Conservation (phyloP, 1,140 invertebrate genomes). For the Chironomus striatipennis region DNA sequence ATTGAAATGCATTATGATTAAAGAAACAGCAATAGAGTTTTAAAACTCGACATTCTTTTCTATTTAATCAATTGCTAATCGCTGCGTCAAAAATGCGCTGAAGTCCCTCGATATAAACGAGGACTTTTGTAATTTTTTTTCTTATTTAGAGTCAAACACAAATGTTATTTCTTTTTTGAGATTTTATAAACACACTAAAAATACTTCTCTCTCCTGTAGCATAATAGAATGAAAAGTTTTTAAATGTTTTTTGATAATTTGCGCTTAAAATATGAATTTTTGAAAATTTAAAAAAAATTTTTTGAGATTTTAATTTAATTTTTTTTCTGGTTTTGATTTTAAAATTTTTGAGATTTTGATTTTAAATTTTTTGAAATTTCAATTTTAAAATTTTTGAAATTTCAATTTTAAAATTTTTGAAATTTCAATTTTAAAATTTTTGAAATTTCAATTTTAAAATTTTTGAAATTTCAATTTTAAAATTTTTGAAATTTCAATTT, state of each 20-base stretch:
- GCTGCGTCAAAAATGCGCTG: no score
- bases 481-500: no score
- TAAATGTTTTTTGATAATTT: background rate
- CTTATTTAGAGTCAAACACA: background rate
- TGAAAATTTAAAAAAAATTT: background rate
- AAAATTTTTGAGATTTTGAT: background rate
- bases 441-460: no score
- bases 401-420: no score
- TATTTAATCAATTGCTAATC: no score
- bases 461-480: no score
- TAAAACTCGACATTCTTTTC: no score
- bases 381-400: background rate
- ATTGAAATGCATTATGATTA: no score
- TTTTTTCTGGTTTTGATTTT: background rate
- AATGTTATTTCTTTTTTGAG: background rate
- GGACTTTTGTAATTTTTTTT: background rate
- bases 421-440: no score
- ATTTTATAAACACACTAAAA: conserved; percentile 10
- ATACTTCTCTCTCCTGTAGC: background rate
- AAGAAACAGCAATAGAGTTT: no score
- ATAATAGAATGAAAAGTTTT: background rate
- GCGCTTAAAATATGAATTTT: background rate
- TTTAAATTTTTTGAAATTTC: background rate
- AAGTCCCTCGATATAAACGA: no score
- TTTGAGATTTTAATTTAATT: background rate